These are phyloP conservation scores for Scomberomorus guttatus DNA, from an alignment of 2,797 vertebrate species.

Conservation along the genomic window DNA sequence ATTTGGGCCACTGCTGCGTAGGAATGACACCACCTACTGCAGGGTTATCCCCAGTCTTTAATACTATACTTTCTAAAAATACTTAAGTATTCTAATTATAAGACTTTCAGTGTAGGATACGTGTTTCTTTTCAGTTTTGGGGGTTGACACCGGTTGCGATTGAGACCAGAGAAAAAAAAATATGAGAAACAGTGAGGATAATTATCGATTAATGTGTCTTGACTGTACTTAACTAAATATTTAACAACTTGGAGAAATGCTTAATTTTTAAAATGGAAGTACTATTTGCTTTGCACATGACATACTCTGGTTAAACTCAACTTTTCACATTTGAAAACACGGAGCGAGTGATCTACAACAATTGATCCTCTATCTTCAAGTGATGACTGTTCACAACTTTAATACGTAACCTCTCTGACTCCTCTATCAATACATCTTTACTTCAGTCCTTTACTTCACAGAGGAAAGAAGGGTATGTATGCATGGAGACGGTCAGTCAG, in stretches of 20 bases:
- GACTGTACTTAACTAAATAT: background rate
- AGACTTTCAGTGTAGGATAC: background rate
- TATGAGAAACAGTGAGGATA: background rate
- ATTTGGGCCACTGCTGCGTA: background rate
- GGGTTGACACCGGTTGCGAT: background rate
- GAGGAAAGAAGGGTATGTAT: constrained; percentile 21
- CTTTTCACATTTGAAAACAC: background rate
- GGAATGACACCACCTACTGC: background rate
- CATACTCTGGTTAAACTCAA: too few species aligned
- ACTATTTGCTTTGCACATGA: background rate
- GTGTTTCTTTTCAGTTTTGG: background rate
- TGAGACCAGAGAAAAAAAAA: background rate
- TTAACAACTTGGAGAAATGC: background rate
- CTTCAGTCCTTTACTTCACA: background rate
- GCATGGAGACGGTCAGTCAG: constrained; percentile 51
- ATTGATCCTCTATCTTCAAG: background rate
- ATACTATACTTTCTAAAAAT: too few species aligned
- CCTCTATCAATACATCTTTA: background rate
- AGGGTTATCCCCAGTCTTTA: too few species aligned
- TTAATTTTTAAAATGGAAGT: background rate
- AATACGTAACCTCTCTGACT: background rate
- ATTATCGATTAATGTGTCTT: too few species aligned
- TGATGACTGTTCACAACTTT: background rate
- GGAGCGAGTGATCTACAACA: background rate
- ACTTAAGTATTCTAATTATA: background rate